Evolutionary conservation across 2,888 invertebrate genomes (phyloP).

Genomic region (Thymelicus sylvestris): DNA sequence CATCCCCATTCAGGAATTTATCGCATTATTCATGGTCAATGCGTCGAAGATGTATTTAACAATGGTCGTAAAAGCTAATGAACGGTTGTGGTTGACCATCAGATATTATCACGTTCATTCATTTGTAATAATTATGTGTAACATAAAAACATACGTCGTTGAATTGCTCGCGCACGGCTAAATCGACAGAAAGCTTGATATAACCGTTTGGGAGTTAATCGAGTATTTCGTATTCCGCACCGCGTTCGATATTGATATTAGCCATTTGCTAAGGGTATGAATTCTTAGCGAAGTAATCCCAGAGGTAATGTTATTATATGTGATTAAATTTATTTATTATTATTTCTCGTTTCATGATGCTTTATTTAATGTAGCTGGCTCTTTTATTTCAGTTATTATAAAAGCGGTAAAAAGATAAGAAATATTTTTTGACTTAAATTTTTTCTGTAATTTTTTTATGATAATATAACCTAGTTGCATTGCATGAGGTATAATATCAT

Average conservation of each 20-base stretch:
- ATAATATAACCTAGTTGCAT: too few relatives aligned
- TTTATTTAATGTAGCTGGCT: not conserved
- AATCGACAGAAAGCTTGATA: conserved; percentile 7
- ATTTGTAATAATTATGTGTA: not conserved
- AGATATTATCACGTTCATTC: too few relatives aligned
- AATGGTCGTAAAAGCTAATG: too few relatives aligned
- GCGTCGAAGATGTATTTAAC: too few relatives aligned
- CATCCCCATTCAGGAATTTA: too few relatives aligned
- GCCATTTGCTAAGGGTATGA: conserved; percentile 16
- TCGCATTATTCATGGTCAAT: too few relatives aligned
- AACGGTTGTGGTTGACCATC: too few relatives aligned
- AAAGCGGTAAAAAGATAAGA: too few relatives aligned
- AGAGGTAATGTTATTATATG: conserved; percentile 1
- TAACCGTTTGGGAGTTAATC: conserved; percentile 20
- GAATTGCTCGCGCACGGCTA: not conserved
- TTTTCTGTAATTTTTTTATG: too few relatives aligned
- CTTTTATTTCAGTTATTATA: too few relatives aligned
- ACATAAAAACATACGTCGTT: not conserved
- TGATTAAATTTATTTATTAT: conserved; percentile 1
- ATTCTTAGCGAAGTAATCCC: conserved; percentile 20
- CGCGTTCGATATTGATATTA: conserved; percentile 20
- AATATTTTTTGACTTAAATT: too few relatives aligned
- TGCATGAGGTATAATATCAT: too few relatives aligned
- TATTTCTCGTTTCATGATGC: not conserved
- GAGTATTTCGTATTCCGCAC: conserved; percentile 21